Base-by-base conservation (phyloP, 2,797 vertebrate species). In the Acanthurus tractus region DNA sequence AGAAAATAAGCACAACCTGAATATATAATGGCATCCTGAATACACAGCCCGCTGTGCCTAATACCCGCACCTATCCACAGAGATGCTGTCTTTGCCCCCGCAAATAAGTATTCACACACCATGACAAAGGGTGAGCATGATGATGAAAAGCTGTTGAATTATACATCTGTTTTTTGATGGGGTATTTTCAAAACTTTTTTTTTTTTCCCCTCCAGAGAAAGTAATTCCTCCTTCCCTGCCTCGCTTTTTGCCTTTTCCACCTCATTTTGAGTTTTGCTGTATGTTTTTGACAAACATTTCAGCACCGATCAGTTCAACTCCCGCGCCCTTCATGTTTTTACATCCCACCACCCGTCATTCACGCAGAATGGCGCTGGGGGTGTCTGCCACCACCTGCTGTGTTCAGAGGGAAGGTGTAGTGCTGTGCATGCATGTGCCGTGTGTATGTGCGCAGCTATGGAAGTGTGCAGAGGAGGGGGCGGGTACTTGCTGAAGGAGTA, bases 61-160 rank as follows among this genome's bases (percentile, higher is more conserved):
- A 86, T 83, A 82, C 73, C 82, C 4, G 55, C 88, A 79, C 87
- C 79, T 81, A 82, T 79, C 63, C 38, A 72, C 84, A 56, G 79
- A 76, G 73, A 78, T 15, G 74, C 78, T 52, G 67, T 66, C 82
- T 85, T 65, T 83, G 50, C 77, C 79, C 63, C 74, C 17, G 53
- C 76, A 86, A 88, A 86, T 87, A 74, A 67, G 83, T 70, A 76
- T 82, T 83, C 89, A 81, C 69, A 75, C 85, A 70, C 77, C 81
- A 44, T 82, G 88, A 93, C 89, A 89, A 87, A 85, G 76, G 75
- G 58, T 66, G 81, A 89, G 86, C 73, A 74, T 62, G 80, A 63
- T 86, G 81, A 87, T 86, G 86, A 89, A 90, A 84, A 88, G 70
- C 79, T 84, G 74, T 50, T 92, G 87, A 90, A 92, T 93, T 90